Evolutionary conservation across 2,888 invertebrate species (phyloP), one percentile per base, ranked within the genome.

Genomic region (Meliscaeva auricollis): DNA sequence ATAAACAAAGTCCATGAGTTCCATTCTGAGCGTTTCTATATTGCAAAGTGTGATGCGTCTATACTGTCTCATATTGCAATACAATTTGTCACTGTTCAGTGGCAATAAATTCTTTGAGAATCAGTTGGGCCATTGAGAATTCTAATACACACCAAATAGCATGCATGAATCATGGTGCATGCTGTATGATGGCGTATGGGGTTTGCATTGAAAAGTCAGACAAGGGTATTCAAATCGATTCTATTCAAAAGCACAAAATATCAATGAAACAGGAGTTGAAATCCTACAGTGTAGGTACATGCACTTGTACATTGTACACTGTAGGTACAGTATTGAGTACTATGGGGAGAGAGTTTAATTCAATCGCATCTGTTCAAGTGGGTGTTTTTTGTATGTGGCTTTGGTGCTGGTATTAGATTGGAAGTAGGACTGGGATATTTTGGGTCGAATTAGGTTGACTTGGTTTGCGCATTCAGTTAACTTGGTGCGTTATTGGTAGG

Each of bases 81-180:
- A 20, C 20, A 32, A n/a, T 54, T 54, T 32, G 30, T 54, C 54
- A 32, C 54, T 15, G 30, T n/a, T 54, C 54, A 15, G n/a, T 35
- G 32, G 20, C 60, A 52, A 30, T 30, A 50, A 38, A 64, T 74
- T 54, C 74, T 54, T 46, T 54, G 52, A 52, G 44, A 74, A 54
- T 74, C 74, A 64, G 52, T 22, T 64, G 52, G 30, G 4, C 32
- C 64, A 52, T 35, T 35, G 44, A 22, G 22, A 64, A 74, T 54
- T 54, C 62, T 44, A 74, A 64, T 44, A 69, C 52, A 44, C 30
- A 64, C 17, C 41, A 69, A 32, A 32, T 20, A 20, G 20, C 15
- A 56, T 30, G 1, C 2, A 8, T 30, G 1, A 2, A 8, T n/a
- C 30, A 30, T 30, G 13, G 2, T 11, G 3, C n/a, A 50, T 13